phyloP scores from a whole-genome alignment of 2,113 vertebrate species.

The Machaerirhynchus nigripectus region DNA sequence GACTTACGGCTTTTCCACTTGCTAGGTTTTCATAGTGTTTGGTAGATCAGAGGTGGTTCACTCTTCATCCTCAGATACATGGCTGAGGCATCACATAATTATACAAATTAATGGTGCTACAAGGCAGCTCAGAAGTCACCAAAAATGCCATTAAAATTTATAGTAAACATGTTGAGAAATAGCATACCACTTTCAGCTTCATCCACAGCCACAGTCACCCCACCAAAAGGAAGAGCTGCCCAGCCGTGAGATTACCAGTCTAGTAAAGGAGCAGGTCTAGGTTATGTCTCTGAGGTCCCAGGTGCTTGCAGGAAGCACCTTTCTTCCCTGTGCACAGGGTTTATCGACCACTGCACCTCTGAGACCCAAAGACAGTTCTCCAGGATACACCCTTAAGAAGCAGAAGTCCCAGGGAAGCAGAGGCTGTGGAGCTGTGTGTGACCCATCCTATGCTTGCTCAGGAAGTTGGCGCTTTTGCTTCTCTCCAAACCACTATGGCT shows the following conservation, averaged over 20 bases:
- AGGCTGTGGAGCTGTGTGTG: neutral
- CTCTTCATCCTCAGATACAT: neutral
- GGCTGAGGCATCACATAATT: neutral
- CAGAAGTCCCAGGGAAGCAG: neutral
- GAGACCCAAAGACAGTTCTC: neutral
- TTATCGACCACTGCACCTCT: neutral
- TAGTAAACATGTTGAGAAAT: neutral
- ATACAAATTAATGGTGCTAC: neutral
- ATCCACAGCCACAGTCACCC: neutral
- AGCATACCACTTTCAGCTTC: neutral
- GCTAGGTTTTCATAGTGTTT: neutral
- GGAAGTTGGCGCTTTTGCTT: neutral
- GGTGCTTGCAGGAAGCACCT: neutral
- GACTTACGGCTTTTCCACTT: neutral
- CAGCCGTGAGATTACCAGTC: neutral
- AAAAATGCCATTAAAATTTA: neutral
- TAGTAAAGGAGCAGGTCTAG: neutral
- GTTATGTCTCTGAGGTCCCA: neutral
- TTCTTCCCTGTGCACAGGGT: neutral
- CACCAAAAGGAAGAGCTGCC: neutral
- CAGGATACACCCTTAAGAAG: neutral
- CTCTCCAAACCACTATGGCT: neutral
- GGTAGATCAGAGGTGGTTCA: neutral
- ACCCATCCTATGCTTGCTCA: neutral
- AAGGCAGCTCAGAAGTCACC: neutral